phyloP scores from a whole-genome alignment of 1,140 invertebrate species.

The Diorhabda elongata region DNA sequence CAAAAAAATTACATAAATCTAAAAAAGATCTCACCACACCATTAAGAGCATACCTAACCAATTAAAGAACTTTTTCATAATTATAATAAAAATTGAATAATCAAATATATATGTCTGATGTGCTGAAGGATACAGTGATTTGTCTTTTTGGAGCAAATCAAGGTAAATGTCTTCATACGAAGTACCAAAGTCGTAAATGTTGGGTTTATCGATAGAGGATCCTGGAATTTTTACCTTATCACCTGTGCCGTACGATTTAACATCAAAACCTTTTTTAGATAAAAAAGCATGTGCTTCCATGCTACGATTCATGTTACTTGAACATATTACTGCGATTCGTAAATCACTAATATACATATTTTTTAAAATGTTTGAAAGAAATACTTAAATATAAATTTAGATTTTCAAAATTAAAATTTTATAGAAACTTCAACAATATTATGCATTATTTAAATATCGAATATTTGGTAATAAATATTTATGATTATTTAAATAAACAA shows the following conservation, averaged over 20 bases:
- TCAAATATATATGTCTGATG: conserved; percentile 16
- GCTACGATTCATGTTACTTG: conserved; percentile 98
- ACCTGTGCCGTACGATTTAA: conserved; percentile 96
- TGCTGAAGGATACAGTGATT: conserved; percentile 75
- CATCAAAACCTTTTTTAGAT: conserved; percentile 94
- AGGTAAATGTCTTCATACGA: conserved; percentile 97
- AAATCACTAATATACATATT: conserved; percentile 52
- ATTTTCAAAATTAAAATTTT: too few relatives aligned
- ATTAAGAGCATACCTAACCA: too few relatives aligned
- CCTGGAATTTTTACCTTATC: conserved; percentile 97
- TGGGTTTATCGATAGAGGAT: conserved; percentile 89
- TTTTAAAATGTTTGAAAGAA: neutral
- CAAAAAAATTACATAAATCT: neutral
- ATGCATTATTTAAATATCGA: too few relatives aligned
- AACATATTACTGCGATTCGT: conserved; percentile 93
- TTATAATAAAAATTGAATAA: neutral
- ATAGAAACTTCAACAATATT: too few relatives aligned
- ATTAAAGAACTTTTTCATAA: too few relatives aligned
- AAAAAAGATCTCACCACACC: too few relatives aligned
- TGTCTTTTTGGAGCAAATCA: conserved; percentile 85
- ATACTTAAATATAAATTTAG: neutral
- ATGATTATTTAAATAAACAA: too few relatives aligned
- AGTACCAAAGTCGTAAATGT: conserved; percentile 96
- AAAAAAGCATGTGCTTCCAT: conserved; percentile 99
- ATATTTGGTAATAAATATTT: too few relatives aligned